These are phyloP conservation scores for Cliona cf. orientalis DNA, from an alignment of 37 sponge, comb jelly and placozoan genomes.

Conservation along the genomic window DNA sequence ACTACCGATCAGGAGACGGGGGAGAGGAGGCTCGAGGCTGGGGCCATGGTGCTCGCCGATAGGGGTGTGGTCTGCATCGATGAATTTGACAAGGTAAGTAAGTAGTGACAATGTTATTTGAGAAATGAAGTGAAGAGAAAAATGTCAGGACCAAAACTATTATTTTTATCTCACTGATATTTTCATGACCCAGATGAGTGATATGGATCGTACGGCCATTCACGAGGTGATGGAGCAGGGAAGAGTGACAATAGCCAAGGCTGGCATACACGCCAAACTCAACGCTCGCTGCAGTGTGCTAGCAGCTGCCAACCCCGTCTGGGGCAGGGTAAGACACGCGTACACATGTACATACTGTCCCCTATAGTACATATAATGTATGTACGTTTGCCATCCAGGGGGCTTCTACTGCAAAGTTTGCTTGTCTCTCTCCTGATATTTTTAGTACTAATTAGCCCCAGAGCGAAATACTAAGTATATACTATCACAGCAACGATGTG, in stretches of 20 bases:
- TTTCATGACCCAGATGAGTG: conserved; percentile 86
- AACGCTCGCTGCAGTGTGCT: conserved; percentile 97
- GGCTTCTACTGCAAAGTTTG: no score
- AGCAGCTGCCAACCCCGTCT: conserved; percentile 99
- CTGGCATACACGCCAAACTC: conserved; percentile 97
- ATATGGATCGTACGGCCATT: conserved; percentile 98
- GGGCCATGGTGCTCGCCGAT: conserved; percentile 99
- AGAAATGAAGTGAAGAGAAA: no score
- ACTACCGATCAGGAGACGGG: conserved; percentile 96
- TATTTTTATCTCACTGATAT: background rate
- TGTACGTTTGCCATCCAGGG: no score
- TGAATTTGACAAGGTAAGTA: conserved; percentile 96
- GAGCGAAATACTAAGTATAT: no score
- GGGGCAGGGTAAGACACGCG: conserved; percentile 79
- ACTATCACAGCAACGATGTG: no score
- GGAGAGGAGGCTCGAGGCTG: conserved; percentile 91
- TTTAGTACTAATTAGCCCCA: no score
- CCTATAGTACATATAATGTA: no score
- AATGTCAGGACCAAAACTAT: no score
- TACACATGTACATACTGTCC: background rate
- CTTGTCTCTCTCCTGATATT: no score
- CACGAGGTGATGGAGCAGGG: conserved; percentile 99
- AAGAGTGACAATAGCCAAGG: conserved; percentile 97
- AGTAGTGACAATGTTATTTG: no score
- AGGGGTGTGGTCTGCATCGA: conserved; percentile 99